Evolutionary conservation across 2,113 vertebrate species (phyloP), one percentile per base, ranked within the genome.

Genomic region (Climacteris rufus): DNA sequence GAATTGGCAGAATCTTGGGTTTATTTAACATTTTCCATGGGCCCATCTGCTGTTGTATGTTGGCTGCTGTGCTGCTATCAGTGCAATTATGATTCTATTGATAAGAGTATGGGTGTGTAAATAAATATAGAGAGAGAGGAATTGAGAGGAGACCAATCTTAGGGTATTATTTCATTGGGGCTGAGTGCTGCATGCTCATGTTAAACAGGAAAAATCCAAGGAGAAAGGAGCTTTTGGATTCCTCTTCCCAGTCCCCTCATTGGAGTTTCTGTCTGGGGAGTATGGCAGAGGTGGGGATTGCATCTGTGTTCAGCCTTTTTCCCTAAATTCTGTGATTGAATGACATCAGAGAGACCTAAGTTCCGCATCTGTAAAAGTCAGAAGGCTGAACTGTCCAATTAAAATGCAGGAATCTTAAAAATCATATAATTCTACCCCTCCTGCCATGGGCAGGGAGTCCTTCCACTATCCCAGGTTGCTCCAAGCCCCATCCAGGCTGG

Each of bases 361-460:
- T 90, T 91, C 82, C 85, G 97, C 97, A 94, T 80, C 88, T 96
- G 95, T 88, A 87, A 93, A 97, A 97, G 94, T 96, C 95, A 86
- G 94, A 90, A 97, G 83, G 92, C 84, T 96, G 82, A 95, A 97
- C 89, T 70, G 72, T 96, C 93, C 87, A 84, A 47, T 94, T 94
- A 63, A 90, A 96, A 77, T 84, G 84, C 54, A 53, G 4, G 5
- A 27, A 47, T 6, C 37, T 56, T 23, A 23, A 31, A 80, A 71
- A 56, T 31, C 6, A 35, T 4, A 17, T 4, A 1, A 23, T 64
- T 59, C 15, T 33, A 59, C 1, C 8, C 7, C 53, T n/a, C 25
- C 37, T 66, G 30, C 35, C 31, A 9, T 13, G 22, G 3, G 35
- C 3, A 19, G 27, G 6, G 52, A 37, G 22, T 7, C 68, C 23